These are phyloP conservation scores for Fabriciana adippe DNA, from an alignment of 2,888 invertebrate genomes.

Conservation along the genomic window DNA sequence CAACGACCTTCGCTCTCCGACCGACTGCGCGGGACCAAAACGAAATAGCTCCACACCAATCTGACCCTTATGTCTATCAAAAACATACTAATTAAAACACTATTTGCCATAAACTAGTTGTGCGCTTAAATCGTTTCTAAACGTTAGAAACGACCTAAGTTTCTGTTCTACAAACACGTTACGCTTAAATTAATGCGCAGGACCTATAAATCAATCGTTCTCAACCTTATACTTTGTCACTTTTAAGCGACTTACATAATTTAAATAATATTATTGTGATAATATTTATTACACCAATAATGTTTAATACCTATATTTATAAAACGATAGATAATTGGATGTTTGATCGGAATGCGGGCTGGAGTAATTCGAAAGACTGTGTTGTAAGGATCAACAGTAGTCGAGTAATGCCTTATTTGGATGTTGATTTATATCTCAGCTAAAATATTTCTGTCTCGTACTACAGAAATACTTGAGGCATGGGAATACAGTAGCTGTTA, in stretches of 20 bases:
- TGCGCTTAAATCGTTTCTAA: conserved; percentile 29
- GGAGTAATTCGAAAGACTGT: conserved; percentile 30
- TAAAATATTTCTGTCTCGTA: conserved; percentile 31
- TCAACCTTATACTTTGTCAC: conserved; percentile 67
- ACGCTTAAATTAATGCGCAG: conserved; percentile 66
- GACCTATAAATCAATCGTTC: conserved; percentile 66
- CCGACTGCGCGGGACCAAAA: conserved; percentile 60
- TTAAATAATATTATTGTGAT: conserved; percentile 42
- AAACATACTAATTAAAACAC: conserved; percentile 38
- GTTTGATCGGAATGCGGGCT: conserved; percentile 36
- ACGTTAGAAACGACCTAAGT: conserved; percentile 52
- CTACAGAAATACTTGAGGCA: conserved; percentile 19
- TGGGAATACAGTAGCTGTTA: conserved; percentile 18
- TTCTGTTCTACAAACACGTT: conserved; percentile 64
- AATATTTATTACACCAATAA: conserved; percentile 45
- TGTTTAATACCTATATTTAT: conserved; percentile 35
- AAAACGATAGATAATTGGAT: conserved; percentile 39
- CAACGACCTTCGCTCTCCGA: conserved; percentile 82
- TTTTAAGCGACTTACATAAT: conserved; percentile 48
- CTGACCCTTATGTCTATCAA: conserved; percentile 34
- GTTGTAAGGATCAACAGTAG: conserved; percentile 38
- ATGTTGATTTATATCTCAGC: conserved; percentile 33
- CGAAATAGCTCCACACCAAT: conserved; percentile 38
- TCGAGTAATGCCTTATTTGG: conserved; percentile 36
- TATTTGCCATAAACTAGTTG: conserved; percentile 41